These are phyloP conservation scores for Bathynomus jamesi DNA, from an alignment of 1,140 invertebrate species.

Conservation along the genomic window DNA sequence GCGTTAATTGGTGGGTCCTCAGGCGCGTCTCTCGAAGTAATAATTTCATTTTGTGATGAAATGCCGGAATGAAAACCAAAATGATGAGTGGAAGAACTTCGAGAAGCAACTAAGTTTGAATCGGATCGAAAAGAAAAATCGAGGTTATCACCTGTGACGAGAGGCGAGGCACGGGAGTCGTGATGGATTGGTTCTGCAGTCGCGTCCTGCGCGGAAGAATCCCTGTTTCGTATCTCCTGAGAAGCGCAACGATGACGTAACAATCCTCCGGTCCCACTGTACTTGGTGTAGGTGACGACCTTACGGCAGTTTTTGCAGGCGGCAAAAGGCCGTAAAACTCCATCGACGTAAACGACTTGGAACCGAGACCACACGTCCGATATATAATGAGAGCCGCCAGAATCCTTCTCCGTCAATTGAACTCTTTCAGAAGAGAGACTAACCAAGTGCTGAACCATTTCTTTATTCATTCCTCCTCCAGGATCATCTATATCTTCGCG, in stretches of 20 bases:
- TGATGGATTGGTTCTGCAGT: conserved; percentile 3
- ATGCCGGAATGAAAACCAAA: no score
- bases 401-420: conserved; percentile 29
- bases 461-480: conserved; percentile 17
- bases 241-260: conserved; percentile 30
- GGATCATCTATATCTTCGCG: no score
- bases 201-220: conserved; percentile 18
- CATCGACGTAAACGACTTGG: conserved; percentile 31
- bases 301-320: conserved; percentile 34
- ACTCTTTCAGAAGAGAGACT: conserved; percentile 22
- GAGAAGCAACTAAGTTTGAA: no score
- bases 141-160: background rate
- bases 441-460: conserved; percentile 31
- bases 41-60: no score
- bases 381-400: conserved; percentile 29
- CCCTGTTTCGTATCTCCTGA: no score
- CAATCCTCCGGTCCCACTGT: conserved; percentile 35
- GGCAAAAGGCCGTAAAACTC: conserved; percentile 24
- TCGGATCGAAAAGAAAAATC: no score
- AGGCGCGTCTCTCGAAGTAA: conserved; percentile 1
- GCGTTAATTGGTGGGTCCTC: background rate
- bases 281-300: conserved; percentile 34
- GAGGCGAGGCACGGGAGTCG: background rate
- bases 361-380: conserved; percentile 35
- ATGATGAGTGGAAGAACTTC: no score